Conservation (phyloP, 2,113 vertebrate species). For the Prionailurus bengalensis region DNA sequence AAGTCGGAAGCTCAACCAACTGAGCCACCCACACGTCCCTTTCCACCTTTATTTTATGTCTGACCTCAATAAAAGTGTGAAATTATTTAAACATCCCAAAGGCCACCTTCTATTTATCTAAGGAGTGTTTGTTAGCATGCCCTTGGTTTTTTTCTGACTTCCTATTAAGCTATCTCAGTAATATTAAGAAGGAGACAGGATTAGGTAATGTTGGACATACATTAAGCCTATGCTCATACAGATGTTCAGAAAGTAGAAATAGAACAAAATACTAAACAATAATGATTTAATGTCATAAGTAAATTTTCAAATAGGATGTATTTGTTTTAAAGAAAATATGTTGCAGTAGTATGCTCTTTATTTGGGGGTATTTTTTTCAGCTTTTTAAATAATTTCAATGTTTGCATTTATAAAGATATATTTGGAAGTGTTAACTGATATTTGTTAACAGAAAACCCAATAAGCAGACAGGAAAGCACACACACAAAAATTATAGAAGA, state of each 20-base stretch:
- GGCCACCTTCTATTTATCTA: not conserved
- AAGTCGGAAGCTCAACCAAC: no score
- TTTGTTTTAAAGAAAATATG: conserved; percentile 28
- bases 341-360: not conserved
- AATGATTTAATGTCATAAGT: not conserved
- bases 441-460: conserved; percentile 42
- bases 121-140: not conserved
- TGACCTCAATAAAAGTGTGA: not conserved
- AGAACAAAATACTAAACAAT: not conserved
- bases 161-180: not conserved
- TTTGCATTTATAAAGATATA: conserved; percentile 45
- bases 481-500: conserved; percentile 35
- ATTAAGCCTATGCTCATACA: not conserved
- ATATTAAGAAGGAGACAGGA: not conserved
- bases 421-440: conserved; percentile 61
- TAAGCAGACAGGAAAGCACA: conserved; percentile 7
- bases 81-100: not conserved
- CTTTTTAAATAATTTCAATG: conserved; percentile 56
- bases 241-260: not conserved
- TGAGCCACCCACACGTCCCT: no score
- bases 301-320: not conserved
- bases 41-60: not conserved
- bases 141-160: not conserved
- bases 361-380: conserved; percentile 28
- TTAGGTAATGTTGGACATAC: not conserved